Percentiles rank a stretch among this genome's conserved stretches.
phyloP scores from a whole-genome alignment of 2,113 vertebrate genomes.

The Proteles cristata region DNA sequence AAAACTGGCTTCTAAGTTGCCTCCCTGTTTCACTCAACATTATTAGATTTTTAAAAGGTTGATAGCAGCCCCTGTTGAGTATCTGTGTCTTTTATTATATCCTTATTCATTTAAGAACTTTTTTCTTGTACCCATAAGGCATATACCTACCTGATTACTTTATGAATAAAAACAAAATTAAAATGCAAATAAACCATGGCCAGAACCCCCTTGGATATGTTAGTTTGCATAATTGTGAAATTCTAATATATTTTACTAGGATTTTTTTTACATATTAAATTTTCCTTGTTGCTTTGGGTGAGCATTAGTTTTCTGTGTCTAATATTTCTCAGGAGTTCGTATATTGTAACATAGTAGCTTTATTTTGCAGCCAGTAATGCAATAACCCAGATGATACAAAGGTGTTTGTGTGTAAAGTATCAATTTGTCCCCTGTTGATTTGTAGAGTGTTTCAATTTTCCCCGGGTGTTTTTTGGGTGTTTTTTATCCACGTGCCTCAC shows the following conservation, averaged over 20 bases:
- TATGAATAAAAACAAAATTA: conserved; percentile 40
- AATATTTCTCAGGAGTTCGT: background rate
- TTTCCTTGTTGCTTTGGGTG: background rate
- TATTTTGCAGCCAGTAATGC: background rate
- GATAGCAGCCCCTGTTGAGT: background rate
- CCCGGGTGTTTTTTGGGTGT: too few relatives aligned
- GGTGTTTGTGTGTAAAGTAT: background rate
- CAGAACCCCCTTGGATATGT: background rate
- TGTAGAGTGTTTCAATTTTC: background rate
- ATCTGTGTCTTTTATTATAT: background rate
- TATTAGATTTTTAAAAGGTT: background rate
- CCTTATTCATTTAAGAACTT: background rate
- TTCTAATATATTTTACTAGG: background rate
- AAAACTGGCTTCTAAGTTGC: background rate
- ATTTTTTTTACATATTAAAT: background rate
- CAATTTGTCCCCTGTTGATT: background rate
- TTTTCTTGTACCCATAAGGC: background rate
- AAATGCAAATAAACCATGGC: conserved; percentile 21
- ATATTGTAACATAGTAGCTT: background rate
- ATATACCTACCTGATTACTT: conserved; percentile 7
- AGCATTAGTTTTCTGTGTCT: background rate
- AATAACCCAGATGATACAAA: background rate
- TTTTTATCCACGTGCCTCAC: accelerated
- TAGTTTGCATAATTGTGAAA: conserved; percentile 29
- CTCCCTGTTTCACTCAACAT: background rate